These are phyloP conservation scores for Diadophis punctatus DNA, from an alignment of 2,113 vertebrate genomes.

Conservation along the genomic window DNA sequence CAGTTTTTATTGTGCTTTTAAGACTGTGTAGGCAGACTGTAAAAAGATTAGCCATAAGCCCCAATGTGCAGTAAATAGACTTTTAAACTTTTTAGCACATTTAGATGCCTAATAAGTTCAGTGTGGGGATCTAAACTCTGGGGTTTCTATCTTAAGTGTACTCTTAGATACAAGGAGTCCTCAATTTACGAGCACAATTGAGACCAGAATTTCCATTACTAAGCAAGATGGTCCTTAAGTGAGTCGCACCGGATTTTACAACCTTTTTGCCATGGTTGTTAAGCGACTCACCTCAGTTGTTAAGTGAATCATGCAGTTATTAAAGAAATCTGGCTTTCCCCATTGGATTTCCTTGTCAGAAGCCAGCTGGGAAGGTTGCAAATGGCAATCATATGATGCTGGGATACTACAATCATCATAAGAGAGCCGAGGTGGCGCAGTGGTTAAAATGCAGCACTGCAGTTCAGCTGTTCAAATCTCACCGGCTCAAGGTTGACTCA, in stretches of 20 bases:
- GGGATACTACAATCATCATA: background rate
- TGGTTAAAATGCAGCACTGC: no score
- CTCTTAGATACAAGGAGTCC: background rate
- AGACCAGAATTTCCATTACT: background rate
- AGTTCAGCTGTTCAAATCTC: no score
- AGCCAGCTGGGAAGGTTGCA: background rate
- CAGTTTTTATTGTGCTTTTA: background rate
- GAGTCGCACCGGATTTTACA: background rate
- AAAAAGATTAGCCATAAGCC: background rate
- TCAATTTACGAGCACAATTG: background rate
- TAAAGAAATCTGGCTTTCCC: background rate
- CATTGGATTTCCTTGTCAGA: background rate
- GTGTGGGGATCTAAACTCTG: background rate
- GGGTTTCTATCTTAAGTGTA: background rate
- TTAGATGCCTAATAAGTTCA: background rate
- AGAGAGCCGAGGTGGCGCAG: no score
- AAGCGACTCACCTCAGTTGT: background rate
- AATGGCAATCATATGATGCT: background rate
- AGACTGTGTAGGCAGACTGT: background rate
- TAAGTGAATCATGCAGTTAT: background rate
- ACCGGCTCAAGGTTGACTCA: no score
- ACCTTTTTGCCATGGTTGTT: background rate
- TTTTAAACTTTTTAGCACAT: background rate
- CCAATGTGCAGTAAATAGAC: background rate
- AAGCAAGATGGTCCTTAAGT: background rate